Conservation (phyloP, 2,113 vertebrate species). For the Danio rerio region DNA sequence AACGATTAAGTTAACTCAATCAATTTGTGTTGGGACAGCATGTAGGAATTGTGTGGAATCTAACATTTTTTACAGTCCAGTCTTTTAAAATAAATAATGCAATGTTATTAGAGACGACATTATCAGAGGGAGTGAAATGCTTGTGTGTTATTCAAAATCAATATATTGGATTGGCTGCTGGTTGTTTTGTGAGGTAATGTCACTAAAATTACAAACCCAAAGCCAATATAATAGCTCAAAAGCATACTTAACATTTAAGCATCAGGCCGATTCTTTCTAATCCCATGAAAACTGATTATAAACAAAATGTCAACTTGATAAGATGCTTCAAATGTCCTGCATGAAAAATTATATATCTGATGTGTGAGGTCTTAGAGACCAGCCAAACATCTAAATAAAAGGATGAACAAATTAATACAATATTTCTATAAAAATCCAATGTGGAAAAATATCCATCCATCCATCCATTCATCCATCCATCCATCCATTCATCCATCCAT, state of each 20-base stretch:
- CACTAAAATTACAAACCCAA: neutral
- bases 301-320: slow-evolving; percentile 20
- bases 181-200: neutral
- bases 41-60: too few relatives aligned
- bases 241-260: slow-evolving; percentile 23
- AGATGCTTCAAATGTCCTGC: neutral
- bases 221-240: neutral
- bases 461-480: too few relatives aligned
- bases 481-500: too few relatives aligned
- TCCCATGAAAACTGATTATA: neutral
- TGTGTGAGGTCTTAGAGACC: neutral
- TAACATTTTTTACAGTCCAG: too few relatives aligned
- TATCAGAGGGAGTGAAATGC: neutral
- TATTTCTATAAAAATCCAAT: too few relatives aligned
- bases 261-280: neutral
- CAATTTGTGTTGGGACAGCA: too few relatives aligned
- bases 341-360: neutral
- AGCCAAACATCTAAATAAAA: neutral
- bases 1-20: too few relatives aligned
- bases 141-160: neutral
- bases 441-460: too few relatives aligned
- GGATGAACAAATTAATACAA: neutral
- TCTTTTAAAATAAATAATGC: neutral
- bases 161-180: neutral
- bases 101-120: slow-evolving; percentile 15